Conservation (phyloP, 2,797 vertebrate genomes). For the Ispidina lecontei region DNA sequence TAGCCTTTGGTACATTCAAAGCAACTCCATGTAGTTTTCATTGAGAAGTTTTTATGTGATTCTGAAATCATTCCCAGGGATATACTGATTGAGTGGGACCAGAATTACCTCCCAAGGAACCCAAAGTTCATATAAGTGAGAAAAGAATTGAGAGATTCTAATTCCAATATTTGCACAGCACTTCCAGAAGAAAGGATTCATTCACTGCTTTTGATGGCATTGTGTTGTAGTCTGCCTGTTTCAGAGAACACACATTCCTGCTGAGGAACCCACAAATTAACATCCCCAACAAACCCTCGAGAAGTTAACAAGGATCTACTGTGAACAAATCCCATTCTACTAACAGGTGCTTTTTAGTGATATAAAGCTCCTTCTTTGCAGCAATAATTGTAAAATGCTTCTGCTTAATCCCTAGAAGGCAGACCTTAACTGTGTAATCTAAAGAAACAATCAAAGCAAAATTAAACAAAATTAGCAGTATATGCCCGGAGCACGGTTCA, state of each 20-base stretch:
- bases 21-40: neutral
- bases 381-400: conserved; percentile 11
- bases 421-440: conserved; percentile 34
- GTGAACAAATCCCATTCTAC: neutral
- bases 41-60: neutral
- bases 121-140: neutral
- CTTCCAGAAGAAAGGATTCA: neutral
- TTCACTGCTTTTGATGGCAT: neutral
- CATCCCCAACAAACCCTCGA: neutral
- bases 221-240: neutral
- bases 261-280: neutral
- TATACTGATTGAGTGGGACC: neutral
- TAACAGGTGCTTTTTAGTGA: neutral
- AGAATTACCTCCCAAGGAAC: neutral
- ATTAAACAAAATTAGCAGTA: conserved; percentile 35
- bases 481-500: neutral
- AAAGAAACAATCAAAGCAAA: conserved; percentile 44
- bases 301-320: neutral
- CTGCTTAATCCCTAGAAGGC: conserved; percentile 23
- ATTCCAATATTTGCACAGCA: neutral
- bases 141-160: neutral
- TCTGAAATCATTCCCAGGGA: neutral
- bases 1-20: neutral
- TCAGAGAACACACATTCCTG: neutral
- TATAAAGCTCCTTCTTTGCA: neutral